A percentile compares a stretch with the other conserved stretches of the same genome.
Evolutionary conservation across 2,113 vertebrate genomes (phyloP).

Genomic region (Chionis minor): DNA sequence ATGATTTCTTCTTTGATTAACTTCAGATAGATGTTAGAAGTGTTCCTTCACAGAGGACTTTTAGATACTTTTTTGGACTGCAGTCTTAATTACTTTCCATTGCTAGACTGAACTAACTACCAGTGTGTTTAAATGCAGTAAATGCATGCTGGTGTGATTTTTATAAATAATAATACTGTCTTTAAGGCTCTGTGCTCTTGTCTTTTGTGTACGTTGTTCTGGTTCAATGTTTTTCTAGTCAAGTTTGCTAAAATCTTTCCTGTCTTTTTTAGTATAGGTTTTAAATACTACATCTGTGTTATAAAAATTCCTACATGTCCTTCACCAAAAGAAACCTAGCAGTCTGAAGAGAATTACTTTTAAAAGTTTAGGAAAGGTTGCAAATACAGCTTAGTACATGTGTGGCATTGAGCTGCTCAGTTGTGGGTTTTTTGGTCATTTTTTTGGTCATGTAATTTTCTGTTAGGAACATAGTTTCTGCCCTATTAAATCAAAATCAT

Average conservation of each 20-base stretch:
- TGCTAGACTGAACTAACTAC: background rate
- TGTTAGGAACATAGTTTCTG: background rate
- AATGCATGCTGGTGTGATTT: background rate
- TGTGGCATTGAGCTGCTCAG: background rate
- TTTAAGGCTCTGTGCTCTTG: background rate
- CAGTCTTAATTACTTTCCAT: conserved; percentile 2
- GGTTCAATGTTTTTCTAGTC: background rate
- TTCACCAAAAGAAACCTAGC: background rate
- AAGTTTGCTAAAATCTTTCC: background rate
- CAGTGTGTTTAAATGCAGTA: background rate
- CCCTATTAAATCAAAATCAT: background rate
- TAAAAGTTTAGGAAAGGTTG: background rate
- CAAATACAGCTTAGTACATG: background rate
- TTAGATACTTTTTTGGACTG: background rate
- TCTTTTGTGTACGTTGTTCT: background rate
- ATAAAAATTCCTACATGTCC: background rate
- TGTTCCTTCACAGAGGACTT: background rate
- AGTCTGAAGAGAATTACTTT: background rate
- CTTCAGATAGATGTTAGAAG: conserved; percentile 41
- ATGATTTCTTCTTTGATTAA: conserved; percentile 60
- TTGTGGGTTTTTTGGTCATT: background rate
- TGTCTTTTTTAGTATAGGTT: background rate
- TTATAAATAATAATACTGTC: background rate
- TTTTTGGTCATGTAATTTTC: background rate
- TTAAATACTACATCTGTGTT: background rate